Conservation (phyloP, 2,888 invertebrate genomes). For the Spilosoma lubricipeda region DNA sequence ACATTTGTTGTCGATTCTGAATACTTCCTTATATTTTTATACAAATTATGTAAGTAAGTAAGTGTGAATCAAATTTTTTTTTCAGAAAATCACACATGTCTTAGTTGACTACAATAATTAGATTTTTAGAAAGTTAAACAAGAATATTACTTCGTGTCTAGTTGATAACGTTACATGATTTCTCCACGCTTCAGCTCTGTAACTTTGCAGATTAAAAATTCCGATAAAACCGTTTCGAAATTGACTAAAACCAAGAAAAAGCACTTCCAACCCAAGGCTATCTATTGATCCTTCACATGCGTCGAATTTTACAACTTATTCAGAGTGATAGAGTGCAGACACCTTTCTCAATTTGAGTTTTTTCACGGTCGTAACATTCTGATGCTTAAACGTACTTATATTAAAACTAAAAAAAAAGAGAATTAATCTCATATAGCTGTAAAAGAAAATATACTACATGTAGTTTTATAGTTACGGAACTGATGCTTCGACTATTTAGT, state of each 20-base stretch:
- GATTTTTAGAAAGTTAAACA: no score
- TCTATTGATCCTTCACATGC: conserved; percentile 14
- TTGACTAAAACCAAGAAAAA: neutral
- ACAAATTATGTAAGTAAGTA: no score
- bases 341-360: conserved; percentile 12
- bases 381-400: neutral
- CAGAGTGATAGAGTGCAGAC: conserved; percentile 15
- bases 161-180: no score
- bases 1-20: no score
- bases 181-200: neutral
- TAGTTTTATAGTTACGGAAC: neutral
- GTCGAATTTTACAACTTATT: conserved; percentile 18
- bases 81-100: no score
- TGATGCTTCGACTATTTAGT: neutral
- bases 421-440: neutral
- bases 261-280: neutral
- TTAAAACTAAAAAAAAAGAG: no score
- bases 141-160: no score
- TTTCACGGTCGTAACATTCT: conserved; percentile 6
- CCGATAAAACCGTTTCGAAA: conserved; percentile 4
- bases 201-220: neutral
- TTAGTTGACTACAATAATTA: no score
- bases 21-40: no score
- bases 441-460: neutral
- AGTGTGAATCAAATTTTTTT: no score